Conservation (phyloP, 1,140 invertebrate genomes). For the Brachionus sp. region DNA sequence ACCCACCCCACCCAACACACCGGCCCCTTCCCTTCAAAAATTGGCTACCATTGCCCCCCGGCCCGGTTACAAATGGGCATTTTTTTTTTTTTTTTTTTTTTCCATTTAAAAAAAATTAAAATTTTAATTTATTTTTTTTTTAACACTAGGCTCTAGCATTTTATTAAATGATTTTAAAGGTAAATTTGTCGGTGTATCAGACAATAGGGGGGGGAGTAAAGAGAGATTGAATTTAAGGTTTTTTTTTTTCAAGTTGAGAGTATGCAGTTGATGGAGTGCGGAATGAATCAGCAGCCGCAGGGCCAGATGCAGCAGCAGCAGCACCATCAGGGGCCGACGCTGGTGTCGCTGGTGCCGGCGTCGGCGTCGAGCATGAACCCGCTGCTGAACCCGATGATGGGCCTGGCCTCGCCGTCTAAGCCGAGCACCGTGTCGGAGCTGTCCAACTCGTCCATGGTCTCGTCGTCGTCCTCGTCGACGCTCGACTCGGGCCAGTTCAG, state of each 20-base stretch:
- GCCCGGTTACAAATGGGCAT: too few species aligned
- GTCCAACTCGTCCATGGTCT: constrained; percentile 44
- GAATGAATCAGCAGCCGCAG: not conserved
- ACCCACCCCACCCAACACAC: too few species aligned
- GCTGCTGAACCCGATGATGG: not conserved
- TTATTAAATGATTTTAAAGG: constrained; percentile 25
- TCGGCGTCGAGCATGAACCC: not conserved
- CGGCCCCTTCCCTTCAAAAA: too few species aligned
- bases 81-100: not conserved
- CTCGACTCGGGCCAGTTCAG: not conserved
- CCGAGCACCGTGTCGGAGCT: constrained; percentile 31
- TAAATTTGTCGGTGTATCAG: not conserved
- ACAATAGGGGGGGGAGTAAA: not conserved
- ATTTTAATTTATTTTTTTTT: not conserved
- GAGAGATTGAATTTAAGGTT: not conserved
- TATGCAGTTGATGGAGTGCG: constrained; percentile 8
- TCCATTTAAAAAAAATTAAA: not conserved
- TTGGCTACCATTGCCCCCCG: too few species aligned
- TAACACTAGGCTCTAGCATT: not conserved
- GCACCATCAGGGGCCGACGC: not conserved
- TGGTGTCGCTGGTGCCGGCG: constrained; percentile 15
- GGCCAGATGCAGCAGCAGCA: not conserved
- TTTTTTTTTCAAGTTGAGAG: constrained; percentile 4
- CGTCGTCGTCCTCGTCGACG: constrained; percentile 33
- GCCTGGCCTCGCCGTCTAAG: not conserved